Conservation (phyloP, 2,888 invertebrate genomes). For the Myathropa florea region DNA sequence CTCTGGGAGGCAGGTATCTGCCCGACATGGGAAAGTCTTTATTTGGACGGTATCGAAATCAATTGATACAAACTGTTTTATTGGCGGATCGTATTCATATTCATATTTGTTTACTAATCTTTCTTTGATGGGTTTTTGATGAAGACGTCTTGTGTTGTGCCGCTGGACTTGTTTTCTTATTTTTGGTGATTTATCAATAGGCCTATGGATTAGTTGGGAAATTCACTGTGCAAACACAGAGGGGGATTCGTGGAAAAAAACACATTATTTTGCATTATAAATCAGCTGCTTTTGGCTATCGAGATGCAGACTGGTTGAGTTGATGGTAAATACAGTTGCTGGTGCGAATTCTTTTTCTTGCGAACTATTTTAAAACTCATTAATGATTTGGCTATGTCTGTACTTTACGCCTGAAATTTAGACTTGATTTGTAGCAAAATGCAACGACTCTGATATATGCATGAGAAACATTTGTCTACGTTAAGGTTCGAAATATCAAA, state of each 20-base stretch:
- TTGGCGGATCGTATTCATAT: neutral
- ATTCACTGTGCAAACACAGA: neutral
- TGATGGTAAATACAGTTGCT: no score
- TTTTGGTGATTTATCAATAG: conserved; percentile 9
- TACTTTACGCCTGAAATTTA: no score
- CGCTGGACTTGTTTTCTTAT: neutral
- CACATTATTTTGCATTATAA: neutral
- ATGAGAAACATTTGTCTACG: no score
- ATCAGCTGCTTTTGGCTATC: neutral
- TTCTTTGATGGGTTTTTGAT: neutral
- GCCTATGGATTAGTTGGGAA: neutral
- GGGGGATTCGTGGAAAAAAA: neutral
- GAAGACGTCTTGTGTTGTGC: neutral
- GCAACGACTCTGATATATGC: no score
- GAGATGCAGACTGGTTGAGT: neutral
- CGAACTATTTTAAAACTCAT: no score
- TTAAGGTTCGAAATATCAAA: no score
- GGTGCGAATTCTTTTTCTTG: no score
- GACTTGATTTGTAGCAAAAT: no score
- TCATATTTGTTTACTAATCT: neutral
- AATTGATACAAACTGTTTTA: neutral
- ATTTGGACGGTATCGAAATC: neutral
- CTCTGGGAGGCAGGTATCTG: neutral
- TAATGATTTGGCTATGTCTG: no score
- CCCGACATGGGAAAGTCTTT: conserved; percentile 5